These are phyloP conservation scores for Metallyticus violacea DNA, from an alignment of 2,888 invertebrate genomes.

Conservation along the genomic window DNA sequence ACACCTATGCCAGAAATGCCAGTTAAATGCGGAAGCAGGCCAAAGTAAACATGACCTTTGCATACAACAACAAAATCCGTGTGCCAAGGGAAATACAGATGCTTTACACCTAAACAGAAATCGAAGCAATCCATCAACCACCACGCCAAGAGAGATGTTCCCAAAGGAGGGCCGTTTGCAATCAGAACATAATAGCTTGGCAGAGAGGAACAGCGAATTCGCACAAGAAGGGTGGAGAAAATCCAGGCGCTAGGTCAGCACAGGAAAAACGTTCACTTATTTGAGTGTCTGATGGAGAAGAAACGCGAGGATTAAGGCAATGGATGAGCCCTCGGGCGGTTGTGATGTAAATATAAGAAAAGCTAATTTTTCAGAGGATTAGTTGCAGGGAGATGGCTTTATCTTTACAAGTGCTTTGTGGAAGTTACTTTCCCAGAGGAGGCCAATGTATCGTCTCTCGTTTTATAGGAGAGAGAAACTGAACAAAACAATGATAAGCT, in stretches of 20 bases:
- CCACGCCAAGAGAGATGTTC: neutral
- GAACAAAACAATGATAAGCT: neutral
- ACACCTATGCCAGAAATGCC: too few relatives aligned
- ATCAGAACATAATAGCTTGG: neutral
- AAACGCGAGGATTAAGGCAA: neutral
- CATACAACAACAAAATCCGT: neutral
- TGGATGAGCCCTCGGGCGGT: neutral
- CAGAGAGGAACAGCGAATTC: neutral
- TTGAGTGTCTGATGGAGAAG: too few relatives aligned
- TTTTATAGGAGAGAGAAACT: too few relatives aligned
- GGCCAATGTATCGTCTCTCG: too few relatives aligned
- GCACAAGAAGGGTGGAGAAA: neutral
- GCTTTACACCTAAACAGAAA: neutral
- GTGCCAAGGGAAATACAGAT: neutral
- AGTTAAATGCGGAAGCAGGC: too few relatives aligned
- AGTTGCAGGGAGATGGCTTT: too few relatives aligned
- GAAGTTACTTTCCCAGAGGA: neutral
- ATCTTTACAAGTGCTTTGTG: neutral
- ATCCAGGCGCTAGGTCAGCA: neutral
- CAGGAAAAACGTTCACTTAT: too few relatives aligned
- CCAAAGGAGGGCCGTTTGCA: too few relatives aligned
- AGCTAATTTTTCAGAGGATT: neutral
- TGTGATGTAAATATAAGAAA: neutral
- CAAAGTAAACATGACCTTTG: neutral
- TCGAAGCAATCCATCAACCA: neutral